Percentiles rank a stretch among this genome's conserved stretches.
These are phyloP conservation scores for Vireo altiloquus DNA, from an alignment of 2,113 vertebrate genomes.

Conservation along the genomic window DNA sequence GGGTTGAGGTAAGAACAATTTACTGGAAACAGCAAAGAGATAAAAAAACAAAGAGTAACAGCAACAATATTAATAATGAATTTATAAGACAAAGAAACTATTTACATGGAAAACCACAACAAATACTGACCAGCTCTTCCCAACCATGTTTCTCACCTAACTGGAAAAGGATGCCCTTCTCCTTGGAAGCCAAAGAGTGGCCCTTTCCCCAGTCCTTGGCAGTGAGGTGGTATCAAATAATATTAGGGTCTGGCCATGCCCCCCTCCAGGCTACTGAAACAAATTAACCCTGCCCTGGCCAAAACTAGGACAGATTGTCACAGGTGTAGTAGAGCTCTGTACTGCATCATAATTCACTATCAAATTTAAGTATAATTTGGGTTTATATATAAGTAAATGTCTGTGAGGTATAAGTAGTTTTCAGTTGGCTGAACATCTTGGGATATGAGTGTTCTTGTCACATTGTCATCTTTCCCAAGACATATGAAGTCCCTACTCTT, in stretches of 20 bases:
- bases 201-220: neutral
- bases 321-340: neutral
- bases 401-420: neutral
- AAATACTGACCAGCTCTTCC: neutral
- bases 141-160: accelerated
- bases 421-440: neutral
- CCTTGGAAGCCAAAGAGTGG: neutral
- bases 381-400: neutral
- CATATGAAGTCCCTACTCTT: neutral
- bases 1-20: neutral
- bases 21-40: neutral
- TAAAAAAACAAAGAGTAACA: neutral
- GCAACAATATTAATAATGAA: neutral
- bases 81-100: neutral
- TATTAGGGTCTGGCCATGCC: neutral
- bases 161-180: accelerated
- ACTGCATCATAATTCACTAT: neutral
- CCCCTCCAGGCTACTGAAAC: neutral
- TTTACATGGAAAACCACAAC: neutral
- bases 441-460: neutral
- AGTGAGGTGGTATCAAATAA: neutral
- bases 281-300: neutral
- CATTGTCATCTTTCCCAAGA: neutral
- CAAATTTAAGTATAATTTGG: neutral
- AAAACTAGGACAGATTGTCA: neutral